Evolutionary conservation across 1,140 invertebrate species (phyloP).

Genomic region (Drosophila hydei): DNA sequence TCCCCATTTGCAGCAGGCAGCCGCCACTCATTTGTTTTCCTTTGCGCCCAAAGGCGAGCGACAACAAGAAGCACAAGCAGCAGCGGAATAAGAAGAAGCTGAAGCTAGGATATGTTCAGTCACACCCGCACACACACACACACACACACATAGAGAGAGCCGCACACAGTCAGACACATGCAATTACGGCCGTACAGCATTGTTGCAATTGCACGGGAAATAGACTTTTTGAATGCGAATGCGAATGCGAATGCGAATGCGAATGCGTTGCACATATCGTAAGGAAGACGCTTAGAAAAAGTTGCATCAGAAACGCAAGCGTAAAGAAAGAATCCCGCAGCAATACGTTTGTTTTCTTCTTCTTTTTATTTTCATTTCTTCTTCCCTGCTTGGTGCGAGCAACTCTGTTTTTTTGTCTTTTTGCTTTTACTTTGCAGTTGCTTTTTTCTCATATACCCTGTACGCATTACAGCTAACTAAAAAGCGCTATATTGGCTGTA

Average conservation of each 20-base stretch:
- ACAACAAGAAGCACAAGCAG: constrained; percentile 3
- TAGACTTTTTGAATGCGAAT: constrained; percentile 82
- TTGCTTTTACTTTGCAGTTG: constrained; percentile 30
- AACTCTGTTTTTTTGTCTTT: constrained; percentile 33
- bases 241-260: constrained; percentile 80
- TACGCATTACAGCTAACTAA: too few relatives aligned
- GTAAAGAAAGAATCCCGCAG: constrained; percentile 48
- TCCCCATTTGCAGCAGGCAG: constrained; percentile 72
- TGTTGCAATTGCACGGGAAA: constrained; percentile 81
- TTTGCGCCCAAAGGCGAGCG: constrained; percentile 65
- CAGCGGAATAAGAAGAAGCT: neutral
- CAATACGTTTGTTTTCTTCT: constrained; percentile 50
- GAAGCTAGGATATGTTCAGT: constrained; percentile 36
- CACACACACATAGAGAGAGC: constrained; percentile 14
- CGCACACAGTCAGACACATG: constrained; percentile 10
- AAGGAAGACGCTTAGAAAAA: constrained; percentile 73
- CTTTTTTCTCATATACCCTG: too few relatives aligned
- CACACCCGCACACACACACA: constrained; percentile 30
- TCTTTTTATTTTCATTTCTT: constrained; percentile 33
- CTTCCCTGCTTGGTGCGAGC: constrained; percentile 53
- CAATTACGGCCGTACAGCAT: constrained; percentile 57
- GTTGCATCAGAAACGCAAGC: constrained; percentile 29
- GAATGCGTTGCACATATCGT: constrained; percentile 79
- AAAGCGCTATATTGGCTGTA: too few relatives aligned
- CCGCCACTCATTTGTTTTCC: constrained; percentile 78